These are phyloP conservation scores for Lasiurus borealis DNA, from an alignment of 2,113 vertebrate species.

Conservation along the genomic window DNA sequence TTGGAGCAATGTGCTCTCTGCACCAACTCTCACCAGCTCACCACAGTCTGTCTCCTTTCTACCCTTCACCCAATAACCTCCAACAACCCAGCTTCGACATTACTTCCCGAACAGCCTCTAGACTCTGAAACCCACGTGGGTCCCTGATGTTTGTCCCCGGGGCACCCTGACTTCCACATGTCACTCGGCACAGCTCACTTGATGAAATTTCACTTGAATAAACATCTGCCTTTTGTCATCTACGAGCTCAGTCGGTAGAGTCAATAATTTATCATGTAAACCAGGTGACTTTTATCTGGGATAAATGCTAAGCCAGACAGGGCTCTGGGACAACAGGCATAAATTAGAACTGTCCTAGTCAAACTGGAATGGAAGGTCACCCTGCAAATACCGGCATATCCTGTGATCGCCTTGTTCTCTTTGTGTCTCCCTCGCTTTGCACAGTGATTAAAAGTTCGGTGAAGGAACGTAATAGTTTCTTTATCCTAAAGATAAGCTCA, in stretches of 20 bases:
- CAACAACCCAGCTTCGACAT: not conserved
- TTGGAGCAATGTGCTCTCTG: not conserved
- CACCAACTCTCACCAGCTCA: not conserved
- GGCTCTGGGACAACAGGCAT: not conserved
- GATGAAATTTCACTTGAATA: slow-evolving; percentile 3
- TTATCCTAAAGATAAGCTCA: not conserved
- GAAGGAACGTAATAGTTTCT: not conserved
- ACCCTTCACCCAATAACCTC: not conserved
- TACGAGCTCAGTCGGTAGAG: slow-evolving; percentile 18
- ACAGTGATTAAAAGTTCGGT: not conserved
- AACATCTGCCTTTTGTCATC: slow-evolving; percentile 40
- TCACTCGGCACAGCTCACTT: not conserved
- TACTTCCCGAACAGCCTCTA: not conserved
- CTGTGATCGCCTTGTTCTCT: not conserved
- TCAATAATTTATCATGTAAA: not conserved
- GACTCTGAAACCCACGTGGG: too few relatives aligned
- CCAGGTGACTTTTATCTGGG: not conserved
- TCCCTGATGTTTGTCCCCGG: not conserved
- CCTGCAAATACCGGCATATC: not conserved
- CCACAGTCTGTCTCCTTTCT: not conserved
- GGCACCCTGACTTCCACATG: not conserved
- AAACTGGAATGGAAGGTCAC: not conserved
- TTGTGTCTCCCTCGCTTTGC: not conserved
- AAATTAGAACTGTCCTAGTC: not conserved
- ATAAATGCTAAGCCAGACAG: not conserved